phyloP scores from a whole-genome alignment of 2,888 invertebrate species.

The Sinotaia quadrata region DNA sequence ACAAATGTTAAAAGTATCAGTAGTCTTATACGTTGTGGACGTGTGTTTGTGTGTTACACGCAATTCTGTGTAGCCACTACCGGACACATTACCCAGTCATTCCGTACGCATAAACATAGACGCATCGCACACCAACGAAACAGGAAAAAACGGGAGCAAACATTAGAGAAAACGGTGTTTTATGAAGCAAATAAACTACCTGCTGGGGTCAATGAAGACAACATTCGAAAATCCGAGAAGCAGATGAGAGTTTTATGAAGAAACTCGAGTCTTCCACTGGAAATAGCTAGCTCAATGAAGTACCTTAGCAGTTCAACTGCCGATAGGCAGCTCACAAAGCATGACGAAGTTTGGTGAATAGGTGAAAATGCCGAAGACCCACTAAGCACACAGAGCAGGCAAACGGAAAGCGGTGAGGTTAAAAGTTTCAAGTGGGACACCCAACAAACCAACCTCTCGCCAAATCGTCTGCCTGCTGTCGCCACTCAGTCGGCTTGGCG shows the following conservation, averaged over 20 bases:
- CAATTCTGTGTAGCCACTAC: no score
- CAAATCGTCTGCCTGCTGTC: conserved; percentile 26
- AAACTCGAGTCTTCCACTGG: no score
- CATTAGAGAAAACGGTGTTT: conserved; percentile 1
- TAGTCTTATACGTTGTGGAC: no score
- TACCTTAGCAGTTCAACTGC: no score
- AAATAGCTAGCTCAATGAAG: no score
- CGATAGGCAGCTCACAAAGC: conserved; percentile 11
- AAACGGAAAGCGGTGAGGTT: conserved; percentile 9
- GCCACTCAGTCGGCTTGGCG: conserved; percentile 29
- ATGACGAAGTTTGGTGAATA: conserved; percentile 8
- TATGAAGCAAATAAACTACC: conserved; percentile 5
- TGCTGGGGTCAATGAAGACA: conserved; percentile 9
- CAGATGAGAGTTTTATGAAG: no score
- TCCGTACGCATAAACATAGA: no score
- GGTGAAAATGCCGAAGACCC: neutral
- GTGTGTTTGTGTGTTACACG: no score
- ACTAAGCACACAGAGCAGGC: conserved; percentile 12
- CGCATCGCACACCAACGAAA: no score
- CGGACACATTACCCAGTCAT: no score
- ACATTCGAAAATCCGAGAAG: conserved; percentile 10
- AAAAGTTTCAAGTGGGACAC: conserved; percentile 20
- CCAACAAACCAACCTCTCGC: conserved; percentile 14
- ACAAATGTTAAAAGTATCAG: no score
- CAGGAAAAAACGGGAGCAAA: neutral